These are phyloP conservation scores for Masticophis lateralis DNA, from an alignment of 2,797 vertebrate genomes.

Conservation along the genomic window DNA sequence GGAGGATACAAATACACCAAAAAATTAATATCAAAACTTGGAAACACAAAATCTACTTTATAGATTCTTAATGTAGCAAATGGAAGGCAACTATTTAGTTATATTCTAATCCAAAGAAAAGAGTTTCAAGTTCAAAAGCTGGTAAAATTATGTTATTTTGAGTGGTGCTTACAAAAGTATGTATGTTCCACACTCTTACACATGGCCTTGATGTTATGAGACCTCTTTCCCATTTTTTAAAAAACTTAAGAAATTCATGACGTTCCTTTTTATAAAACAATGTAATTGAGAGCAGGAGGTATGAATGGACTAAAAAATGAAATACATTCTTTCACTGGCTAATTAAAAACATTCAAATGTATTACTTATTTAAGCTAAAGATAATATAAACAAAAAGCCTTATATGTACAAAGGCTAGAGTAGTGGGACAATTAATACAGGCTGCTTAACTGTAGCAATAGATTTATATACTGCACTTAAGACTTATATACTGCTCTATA, in stretches of 20 bases:
- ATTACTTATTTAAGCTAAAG: constrained; percentile 8
- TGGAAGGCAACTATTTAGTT: not conserved
- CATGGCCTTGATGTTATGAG: not conserved
- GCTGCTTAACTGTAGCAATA: not conserved
- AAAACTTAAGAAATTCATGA: not conserved
- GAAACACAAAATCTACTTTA: not conserved
- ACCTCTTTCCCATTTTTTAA: not conserved
- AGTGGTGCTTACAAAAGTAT: not conserved
- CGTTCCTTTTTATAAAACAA: constrained; percentile 2
- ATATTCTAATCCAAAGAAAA: not conserved
- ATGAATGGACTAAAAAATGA: not conserved
- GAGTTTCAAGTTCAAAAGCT: not conserved
- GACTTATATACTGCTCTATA: not conserved
- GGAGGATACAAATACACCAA: not conserved
- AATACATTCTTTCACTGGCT: constrained; percentile 1
- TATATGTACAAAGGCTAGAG: not conserved
- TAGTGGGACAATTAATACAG: not conserved
- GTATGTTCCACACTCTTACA: not conserved
- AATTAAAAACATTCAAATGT: constrained; percentile 31
- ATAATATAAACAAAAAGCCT: constrained; percentile 17
- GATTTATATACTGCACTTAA: not conserved
- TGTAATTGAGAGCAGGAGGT: constrained; percentile 1
- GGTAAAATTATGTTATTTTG: not conserved
- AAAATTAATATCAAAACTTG: not conserved
- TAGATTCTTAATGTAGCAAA: not conserved